Evolutionary conservation across 2,113 vertebrate species (phyloP).

Genomic region (Sminthopsis crassicaudata): DNA sequence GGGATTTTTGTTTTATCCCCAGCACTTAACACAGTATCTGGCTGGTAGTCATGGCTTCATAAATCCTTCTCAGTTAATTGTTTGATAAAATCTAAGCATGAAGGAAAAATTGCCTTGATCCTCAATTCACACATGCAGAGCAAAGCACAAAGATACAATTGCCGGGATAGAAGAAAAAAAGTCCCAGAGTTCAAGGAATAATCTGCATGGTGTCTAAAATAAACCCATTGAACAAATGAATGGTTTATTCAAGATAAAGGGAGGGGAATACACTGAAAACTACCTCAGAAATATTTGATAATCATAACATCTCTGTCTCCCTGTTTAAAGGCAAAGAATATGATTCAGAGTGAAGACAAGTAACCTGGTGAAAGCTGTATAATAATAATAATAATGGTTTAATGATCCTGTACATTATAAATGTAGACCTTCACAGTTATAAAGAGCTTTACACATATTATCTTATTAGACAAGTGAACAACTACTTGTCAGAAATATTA

Average conservation of each 20-base stretch:
- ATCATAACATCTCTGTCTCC: constrained; percentile 9
- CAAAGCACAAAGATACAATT: constrained; percentile 42
- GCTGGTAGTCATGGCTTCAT: not conserved
- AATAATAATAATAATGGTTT: not conserved
- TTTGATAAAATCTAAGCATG: not conserved
- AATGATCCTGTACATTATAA: not conserved
- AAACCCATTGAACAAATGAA: constrained; percentile 66
- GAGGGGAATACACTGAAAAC: constrained; percentile 72
- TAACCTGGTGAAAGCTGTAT: not conserved
- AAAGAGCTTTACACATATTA: not conserved
- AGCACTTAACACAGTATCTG: not conserved
- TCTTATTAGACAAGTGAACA: not conserved
- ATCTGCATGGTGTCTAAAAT: not conserved
- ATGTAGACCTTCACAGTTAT: not conserved
- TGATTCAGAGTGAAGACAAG: accelerated
- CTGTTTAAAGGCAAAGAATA: constrained; percentile 9
- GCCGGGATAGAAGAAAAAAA: not conserved
- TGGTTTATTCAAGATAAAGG: constrained; percentile 58
- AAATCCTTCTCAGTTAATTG: not conserved
- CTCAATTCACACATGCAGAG: not conserved
- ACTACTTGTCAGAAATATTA: not conserved
- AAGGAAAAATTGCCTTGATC: not conserved
- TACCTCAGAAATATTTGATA: constrained; percentile 76
- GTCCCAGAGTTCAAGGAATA: constrained; percentile 20
- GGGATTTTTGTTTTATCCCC: not conserved